These are phyloP conservation scores for Sterrhoptilus dennistouni DNA, from an alignment of 2,113 vertebrate species.

Conservation along the genomic window DNA sequence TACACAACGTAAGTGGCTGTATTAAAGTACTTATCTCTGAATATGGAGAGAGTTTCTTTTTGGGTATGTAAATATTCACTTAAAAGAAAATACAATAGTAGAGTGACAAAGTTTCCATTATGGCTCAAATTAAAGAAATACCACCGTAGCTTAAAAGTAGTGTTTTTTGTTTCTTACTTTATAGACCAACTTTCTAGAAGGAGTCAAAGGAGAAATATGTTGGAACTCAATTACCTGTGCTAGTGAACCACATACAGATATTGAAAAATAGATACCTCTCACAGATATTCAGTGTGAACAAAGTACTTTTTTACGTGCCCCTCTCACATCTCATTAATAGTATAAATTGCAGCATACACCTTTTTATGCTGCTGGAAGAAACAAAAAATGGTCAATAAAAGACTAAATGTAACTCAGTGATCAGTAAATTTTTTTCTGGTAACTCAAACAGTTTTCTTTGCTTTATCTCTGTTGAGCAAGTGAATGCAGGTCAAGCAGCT, in stretches of 20 bases:
- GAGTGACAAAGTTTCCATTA: conserved; percentile 51
- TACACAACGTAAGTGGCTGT: conserved; percentile 52
- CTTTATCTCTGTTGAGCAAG: not conserved
- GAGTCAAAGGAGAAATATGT: conserved; percentile 47
- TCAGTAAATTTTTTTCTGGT: not conserved
- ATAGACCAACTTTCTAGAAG: conserved; percentile 28
- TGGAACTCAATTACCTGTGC: conserved; percentile 67
- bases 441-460: not conserved
- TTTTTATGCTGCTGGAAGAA: conserved; percentile 39
- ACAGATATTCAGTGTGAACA: conserved; percentile 44
- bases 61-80: conserved; percentile 64
- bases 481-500: not conserved
- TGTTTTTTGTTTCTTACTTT: conserved; percentile 39
- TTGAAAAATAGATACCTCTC: conserved; percentile 62
- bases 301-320: conserved; percentile 41
- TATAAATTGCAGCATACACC: conserved; percentile 22
- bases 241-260: conserved; percentile 64
- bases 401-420: not conserved
- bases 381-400: conserved; percentile 5
- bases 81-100: conserved; percentile 69
- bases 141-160: conserved; percentile 51
- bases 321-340: conserved; percentile 45
- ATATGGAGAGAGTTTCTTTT: conserved; percentile 65
- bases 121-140: not conserved
- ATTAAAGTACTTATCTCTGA: conserved; percentile 71